phyloP scores from a whole-genome alignment of 2,888 invertebrate genomes.

The Adineta ricciae region DNA sequence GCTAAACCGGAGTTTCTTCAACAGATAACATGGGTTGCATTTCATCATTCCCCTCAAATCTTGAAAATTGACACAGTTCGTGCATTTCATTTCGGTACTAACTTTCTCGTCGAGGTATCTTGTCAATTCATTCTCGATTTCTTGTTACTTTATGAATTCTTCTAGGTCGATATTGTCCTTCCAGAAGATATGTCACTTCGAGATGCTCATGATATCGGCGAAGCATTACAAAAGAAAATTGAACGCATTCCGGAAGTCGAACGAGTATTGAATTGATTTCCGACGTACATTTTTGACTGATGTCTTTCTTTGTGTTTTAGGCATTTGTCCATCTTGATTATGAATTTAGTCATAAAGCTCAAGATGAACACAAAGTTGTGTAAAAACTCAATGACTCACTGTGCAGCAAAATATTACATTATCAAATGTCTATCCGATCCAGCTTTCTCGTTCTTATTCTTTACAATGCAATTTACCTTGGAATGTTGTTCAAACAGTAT shows the following conservation, averaged over 20 bases:
- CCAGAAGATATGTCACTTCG: constrained; percentile 49
- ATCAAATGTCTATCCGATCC: background rate
- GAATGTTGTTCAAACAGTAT: too few species aligned
- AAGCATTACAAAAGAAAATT: constrained; percentile 51
- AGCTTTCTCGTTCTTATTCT: background rate
- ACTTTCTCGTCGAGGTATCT: constrained; percentile 37
- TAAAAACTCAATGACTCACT: background rate
- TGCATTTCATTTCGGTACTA: constrained; percentile 12
- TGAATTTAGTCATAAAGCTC: constrained; percentile 38
- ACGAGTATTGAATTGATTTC: too few species aligned
- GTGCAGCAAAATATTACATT: background rate
- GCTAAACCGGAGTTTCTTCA: constrained; percentile 44
- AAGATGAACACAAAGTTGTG: constrained; percentile 19
- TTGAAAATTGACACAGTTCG: constrained; percentile 16
- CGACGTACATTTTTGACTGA: background rate
- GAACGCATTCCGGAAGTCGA: constrained; percentile 52
- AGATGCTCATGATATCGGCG: constrained; percentile 52
- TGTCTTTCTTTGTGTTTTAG: background rate
- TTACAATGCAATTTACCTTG: background rate
- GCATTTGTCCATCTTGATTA: constrained; percentile 54
- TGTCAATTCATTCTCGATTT: constrained; percentile 47
- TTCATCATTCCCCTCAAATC: constrained; percentile 43
- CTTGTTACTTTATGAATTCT: background rate
- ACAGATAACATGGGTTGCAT: constrained; percentile 44
- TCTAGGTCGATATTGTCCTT: constrained; percentile 46